Conservation (phyloP, 2,888 invertebrate species). For the Tetragonisca angustula region DNA sequence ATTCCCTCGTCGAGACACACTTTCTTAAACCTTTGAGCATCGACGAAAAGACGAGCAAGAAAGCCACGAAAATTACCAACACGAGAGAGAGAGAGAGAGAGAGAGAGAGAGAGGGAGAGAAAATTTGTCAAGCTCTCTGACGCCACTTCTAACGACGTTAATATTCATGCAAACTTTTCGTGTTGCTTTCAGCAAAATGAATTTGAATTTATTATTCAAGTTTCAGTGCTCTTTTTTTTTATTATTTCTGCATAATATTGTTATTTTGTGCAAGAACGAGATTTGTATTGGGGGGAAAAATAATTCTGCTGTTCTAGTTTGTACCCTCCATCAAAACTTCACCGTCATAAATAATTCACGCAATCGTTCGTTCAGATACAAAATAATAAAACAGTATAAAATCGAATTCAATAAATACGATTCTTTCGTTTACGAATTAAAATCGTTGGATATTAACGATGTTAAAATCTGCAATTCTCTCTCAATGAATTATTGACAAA, state of each 20-base stretch:
- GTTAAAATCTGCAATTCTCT: not conserved
- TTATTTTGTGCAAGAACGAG: not conserved
- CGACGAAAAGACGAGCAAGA: slow-evolving; percentile 8
- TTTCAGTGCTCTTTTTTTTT: not conserved
- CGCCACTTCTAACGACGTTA: slow-evolving; percentile 9
- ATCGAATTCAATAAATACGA: not conserved
- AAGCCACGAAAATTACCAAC: slow-evolving; percentile 25
- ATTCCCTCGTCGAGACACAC: not conserved
- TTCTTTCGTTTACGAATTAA: not conserved
- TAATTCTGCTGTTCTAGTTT: not conserved
- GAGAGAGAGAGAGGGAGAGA: no score
- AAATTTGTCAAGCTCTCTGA: not conserved
- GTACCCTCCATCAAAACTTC: not conserved
- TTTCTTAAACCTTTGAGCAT: slow-evolving; percentile 38
- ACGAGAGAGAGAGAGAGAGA: not conserved
- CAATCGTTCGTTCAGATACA: not conserved
- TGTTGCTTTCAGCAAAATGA: not conserved
- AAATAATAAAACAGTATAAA: not conserved
- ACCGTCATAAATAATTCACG: not conserved
- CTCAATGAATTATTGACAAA: not conserved
- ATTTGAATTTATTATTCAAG: not conserved
- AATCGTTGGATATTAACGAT: not conserved
- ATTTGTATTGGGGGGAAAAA: not conserved
- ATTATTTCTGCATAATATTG: not conserved
- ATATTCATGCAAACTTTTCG: slow-evolving; percentile 31